Evolutionary conservation across 2,797 vertebrate genomes (phyloP).

Genomic region (Poeciliopsis gracilis): DNA sequence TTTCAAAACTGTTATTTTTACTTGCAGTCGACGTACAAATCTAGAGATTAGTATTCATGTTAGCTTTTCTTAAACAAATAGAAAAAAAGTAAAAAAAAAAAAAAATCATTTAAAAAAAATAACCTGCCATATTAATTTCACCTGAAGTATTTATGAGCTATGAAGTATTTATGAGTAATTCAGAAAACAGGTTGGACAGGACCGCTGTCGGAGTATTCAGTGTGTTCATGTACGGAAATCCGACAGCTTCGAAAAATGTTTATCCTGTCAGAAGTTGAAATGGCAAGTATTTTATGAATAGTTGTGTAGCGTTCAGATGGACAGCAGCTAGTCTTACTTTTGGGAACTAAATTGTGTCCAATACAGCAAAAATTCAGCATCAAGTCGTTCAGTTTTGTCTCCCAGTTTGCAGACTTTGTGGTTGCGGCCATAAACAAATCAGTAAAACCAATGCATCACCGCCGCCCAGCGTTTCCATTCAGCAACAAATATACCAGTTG

Average conservation of each 20-base stretch:
- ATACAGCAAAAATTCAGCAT: not conserved
- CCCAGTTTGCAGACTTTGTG: not conserved
- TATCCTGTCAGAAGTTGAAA: not conserved
- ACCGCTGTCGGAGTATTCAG: not conserved
- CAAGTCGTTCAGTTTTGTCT: not conserved
- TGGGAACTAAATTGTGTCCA: not conserved
- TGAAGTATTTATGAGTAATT: not conserved
- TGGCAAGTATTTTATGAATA: not conserved
- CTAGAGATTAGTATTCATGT: too few relatives aligned
- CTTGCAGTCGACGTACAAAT: constrained; percentile 22
- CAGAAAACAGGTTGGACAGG: not conserved
- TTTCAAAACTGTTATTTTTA: not conserved
- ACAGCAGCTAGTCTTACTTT: not conserved
- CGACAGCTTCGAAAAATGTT: not conserved
- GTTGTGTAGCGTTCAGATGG: not conserved
- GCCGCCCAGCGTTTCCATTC: not conserved
- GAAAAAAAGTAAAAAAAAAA: too few relatives aligned
- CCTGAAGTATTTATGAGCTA: too few relatives aligned
- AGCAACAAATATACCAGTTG: not conserved
- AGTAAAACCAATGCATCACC: not conserved
- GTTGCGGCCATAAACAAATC: not conserved
- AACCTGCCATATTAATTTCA: too few relatives aligned
- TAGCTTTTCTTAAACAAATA: too few relatives aligned
- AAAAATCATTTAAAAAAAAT: too few relatives aligned
- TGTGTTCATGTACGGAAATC: not conserved